phyloP scores from a whole-genome alignment of 1,140 invertebrate species.

The Orius insidiosus region DNA sequence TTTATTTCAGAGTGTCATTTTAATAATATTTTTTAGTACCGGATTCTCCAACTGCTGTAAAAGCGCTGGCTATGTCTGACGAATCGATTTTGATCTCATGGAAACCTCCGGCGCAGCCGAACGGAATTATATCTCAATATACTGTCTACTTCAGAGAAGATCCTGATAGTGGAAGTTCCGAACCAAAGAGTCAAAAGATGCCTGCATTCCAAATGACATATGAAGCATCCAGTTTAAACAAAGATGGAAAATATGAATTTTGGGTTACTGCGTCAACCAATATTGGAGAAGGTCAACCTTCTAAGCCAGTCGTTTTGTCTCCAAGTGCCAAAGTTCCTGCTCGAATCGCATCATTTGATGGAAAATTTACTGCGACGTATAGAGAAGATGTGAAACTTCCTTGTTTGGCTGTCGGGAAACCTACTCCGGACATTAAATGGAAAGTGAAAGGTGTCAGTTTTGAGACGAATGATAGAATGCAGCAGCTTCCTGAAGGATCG shows the following conservation, averaged over 20 bases:
- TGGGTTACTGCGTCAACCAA: conserved; percentile 88
- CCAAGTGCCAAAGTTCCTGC: conserved; percentile 76
- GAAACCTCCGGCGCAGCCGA: conserved; percentile 78
- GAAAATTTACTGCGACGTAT: conserved; percentile 73
- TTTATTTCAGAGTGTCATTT: not conserved
- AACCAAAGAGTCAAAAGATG: conserved; percentile 52
- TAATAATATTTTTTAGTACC: conserved; percentile 45
- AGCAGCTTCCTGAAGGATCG: conserved; percentile 73
- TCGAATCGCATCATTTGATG: conserved; percentile 82
- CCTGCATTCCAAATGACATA: conserved; percentile 45
- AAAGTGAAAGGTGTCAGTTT: conserved; percentile 50
- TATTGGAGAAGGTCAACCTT: conserved; percentile 80
- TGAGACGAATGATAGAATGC: conserved; percentile 54
- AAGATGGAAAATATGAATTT: conserved; percentile 72
- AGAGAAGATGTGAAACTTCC: conserved; percentile 81
- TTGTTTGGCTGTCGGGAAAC: conserved; percentile 77
- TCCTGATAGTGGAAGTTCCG: conserved; percentile 34
- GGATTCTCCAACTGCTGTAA: conserved; percentile 78
- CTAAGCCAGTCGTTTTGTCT: conserved; percentile 64
- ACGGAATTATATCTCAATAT: conserved; percentile 84
- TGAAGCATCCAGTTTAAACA: conserved; percentile 67
- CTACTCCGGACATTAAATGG: conserved; percentile 75
- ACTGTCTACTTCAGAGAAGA: conserved; percentile 77
- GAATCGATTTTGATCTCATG: conserved; percentile 86
- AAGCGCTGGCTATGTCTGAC: conserved; percentile 76